Base-by-base conservation (phyloP, 2,797 vertebrate species). In the Megalops cyprinoides region DNA sequence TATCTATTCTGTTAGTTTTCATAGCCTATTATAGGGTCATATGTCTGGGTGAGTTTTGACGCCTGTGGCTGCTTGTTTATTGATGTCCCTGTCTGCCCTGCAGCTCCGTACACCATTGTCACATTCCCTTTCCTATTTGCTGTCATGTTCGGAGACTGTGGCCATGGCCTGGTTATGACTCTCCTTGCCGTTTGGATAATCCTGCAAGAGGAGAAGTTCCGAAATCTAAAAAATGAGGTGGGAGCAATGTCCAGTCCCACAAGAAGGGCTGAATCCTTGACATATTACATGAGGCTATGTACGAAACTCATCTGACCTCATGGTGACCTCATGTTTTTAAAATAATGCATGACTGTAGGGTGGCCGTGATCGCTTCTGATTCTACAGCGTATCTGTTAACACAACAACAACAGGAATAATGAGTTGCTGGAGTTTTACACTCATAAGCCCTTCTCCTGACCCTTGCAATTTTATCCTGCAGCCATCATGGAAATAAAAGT, bases 41-140 rank as follows among this genome's bases (percentile, higher is more conserved):
- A 58, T 58, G 23, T 58, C 23, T 58, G 55, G 58, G 55, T 58
- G 6, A 23, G 55, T 58, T 25, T 5, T 8, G 58, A 58, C 58
- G 55, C 5, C 55, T 58, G n/a, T n/a, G 55, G 55, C n/a, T 23
- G 3, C 18, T 55, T 34, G 58, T 31, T 62, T 81, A 55, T 42
- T 4, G 75, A 6, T 25, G 3, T 28, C 53, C n/a, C 28, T 77
- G 75, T 15, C 42, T 51, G 25, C 56, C 49, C 39, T 44, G 3
- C 74, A 88, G 89, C 88, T 39, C 88, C 87, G 2, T 89, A 82
- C 77, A 87, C 85, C 18, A 86, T 86, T 6, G 80, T 90, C 23
- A 89, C 87, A 0, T 97, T 97, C 84, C 96, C 96, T 10, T 97
- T 97, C 90, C 86, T 97, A 82, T 97, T 96, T 18, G 96, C 95